phyloP scores from a whole-genome alignment of 2,888 invertebrate species.

The Oscheius sp. region DNA sequence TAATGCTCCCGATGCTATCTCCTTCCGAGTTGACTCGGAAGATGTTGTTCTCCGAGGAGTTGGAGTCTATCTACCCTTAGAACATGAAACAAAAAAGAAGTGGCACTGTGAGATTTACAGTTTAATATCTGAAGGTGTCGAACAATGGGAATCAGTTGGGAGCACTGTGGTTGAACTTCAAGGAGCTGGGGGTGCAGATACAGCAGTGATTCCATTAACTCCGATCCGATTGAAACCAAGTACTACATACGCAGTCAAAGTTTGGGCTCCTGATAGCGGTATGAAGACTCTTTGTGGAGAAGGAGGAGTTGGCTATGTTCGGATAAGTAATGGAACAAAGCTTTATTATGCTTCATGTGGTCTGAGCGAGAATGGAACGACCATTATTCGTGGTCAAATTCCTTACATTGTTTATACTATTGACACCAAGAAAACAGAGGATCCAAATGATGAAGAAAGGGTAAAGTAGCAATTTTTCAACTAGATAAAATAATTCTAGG shows the following conservation, averaged over 20 bases:
- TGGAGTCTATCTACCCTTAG: conserved; percentile 42
- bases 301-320: conserved; percentile 85
- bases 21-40: conserved; percentile 80
- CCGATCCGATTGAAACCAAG: conserved; percentile 49
- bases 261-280: conserved; percentile 45
- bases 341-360: conserved; percentile 55
- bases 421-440: conserved; percentile 23
- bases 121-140: conserved; percentile 16
- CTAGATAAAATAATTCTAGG: too few species aligned
- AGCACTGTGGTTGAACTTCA: conserved; percentile 31
- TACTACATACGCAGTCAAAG: conserved; percentile 57
- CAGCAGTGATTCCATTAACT: conserved; percentile 39
- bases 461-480: too few species aligned
- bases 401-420: conserved; percentile 85
- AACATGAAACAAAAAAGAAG: conserved; percentile 37
- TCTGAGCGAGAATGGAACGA: conserved; percentile 79
- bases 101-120: conserved; percentile 33
- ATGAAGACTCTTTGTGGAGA: conserved; percentile 90
- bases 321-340: conserved; percentile 84
- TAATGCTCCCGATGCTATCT: conserved; percentile 92
- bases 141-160: conserved; percentile 38
- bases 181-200: conserved; percentile 5
- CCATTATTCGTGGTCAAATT: conserved; percentile 90
- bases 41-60: conserved; percentile 84
- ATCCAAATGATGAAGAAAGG: conserved; percentile 10